Percentiles rank a stretch among this genome's conserved stretches.
These are phyloP conservation scores for Eupithecia vulgata DNA, from an alignment of 2,888 invertebrate genomes.

Conservation along the genomic window DNA sequence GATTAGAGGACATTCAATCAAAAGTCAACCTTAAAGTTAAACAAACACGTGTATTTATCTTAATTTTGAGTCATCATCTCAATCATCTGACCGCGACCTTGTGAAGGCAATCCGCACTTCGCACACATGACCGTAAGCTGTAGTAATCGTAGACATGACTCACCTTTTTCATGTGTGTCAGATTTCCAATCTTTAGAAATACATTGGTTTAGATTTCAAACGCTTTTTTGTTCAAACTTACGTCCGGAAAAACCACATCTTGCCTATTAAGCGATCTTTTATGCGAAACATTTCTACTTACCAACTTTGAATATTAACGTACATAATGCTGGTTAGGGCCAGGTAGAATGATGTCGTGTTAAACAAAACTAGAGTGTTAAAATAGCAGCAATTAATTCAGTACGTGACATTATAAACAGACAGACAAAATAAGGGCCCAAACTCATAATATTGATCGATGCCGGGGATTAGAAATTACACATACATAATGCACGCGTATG, in stretches of 20 bases:
- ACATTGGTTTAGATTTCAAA: constrained; percentile 1
- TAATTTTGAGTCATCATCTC: constrained; percentile 21
- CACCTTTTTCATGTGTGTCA: constrained; percentile 16
- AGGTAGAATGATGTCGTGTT: background rate
- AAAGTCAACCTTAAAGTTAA: background rate
- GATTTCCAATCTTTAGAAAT: constrained; percentile 12
- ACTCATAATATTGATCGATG: background rate
- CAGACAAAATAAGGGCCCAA: background rate
- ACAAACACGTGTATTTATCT: background rate
- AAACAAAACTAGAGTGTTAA: background rate
- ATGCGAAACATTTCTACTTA: background rate
- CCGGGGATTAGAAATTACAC: no score
- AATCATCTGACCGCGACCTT: constrained; percentile 21
- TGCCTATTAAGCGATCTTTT: background rate
- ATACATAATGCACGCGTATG: no score
- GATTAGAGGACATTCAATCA: background rate
- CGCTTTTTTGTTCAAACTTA: background rate
- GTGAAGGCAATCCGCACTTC: constrained; percentile 32
- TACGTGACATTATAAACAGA: background rate
- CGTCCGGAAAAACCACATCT: background rate
- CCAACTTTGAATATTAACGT: background rate
- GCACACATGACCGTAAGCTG: constrained; percentile 23
- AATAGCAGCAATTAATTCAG: background rate
- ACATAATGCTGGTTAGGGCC: background rate
- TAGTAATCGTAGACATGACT: constrained; percentile 25